Evolutionary conservation across 2,797 vertebrate species (phyloP), one percentile per base, ranked within the genome.

Genomic region (Anguilla obscura): DNA sequence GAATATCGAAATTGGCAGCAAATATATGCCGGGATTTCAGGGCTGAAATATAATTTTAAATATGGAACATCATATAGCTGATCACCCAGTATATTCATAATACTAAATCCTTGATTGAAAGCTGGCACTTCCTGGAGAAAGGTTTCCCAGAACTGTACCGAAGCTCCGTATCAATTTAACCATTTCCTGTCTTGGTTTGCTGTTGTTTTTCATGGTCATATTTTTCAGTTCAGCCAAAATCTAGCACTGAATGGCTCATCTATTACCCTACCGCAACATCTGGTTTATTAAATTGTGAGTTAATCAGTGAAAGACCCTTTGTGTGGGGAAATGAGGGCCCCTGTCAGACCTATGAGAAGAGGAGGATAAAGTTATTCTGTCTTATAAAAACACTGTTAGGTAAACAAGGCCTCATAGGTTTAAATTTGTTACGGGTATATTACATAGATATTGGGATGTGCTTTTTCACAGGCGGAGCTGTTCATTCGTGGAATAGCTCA

Each of bases 1-100:
- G 87, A 0, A 80, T 90, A 88, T 92, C 85, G 85, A 91, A 88
- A 91, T 91, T 84, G 90, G 92, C 87, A 87, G 56, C 58, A 87
- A 80, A 69, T 83, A 82, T 91, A 90, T 90, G 86, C 91, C 18
- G 5, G 14, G 89, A 92, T 91, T 83, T 86, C 80, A 91, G 83
- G 90, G 87, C 91, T 92, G 92, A 93, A 33, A 27, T 66, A 66
- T 66, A 18, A 27, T 93, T 90, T 92, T 90, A 88, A 89, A 71
- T 88, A 60, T 14, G 10, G 50, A 88, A 87, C 9, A 36, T 30
- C 9, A 24, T 71, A 71, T 7, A 33, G 3, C 8, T 74, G 69
- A 30, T 30, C 12, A 33, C 9, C 69, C 12, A 33, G 33, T 74
- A 14, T 74, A 36, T 33, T 74, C 10, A 74, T 74, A 10, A 36